Evolutionary conservation across 2,888 invertebrate species (phyloP), one percentile per base, ranked within the genome.

Genomic region (Toxonevra muliebris): DNA sequence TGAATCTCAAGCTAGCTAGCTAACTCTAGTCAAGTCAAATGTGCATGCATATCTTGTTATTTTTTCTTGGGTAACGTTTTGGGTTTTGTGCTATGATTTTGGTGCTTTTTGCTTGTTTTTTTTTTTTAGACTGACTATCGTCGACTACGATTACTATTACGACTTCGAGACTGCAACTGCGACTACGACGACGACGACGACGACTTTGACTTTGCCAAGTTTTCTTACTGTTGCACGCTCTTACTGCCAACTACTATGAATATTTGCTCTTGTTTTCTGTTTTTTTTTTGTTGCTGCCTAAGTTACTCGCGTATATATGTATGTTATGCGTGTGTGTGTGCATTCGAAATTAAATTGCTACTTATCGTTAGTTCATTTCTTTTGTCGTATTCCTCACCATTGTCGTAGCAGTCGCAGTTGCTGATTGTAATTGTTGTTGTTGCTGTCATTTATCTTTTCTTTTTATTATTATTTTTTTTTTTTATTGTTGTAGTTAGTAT

Each of bases 201-300:
- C 52, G 52, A 59, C 65, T 50, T 17, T 65, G 65, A 65, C 65
- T 58, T 65, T 50, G 53, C 59, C 64, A 65, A 58, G 58, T 55
- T 13, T 61, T 15, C 42, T 54, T 15, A 15, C 48, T n/a, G 13
- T 48, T 48, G 48, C 5, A 5, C 15, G n/a, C n/a, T n/a, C n/a
- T n/a, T n/a, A n/a, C n/a, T n/a, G n/a, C n/a, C n/a, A n/a, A n/a
- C n/a, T n/a, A n/a, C n/a, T n/a, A n/a, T n/a, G n/a, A n/a, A n/a
- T 48, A 10, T 11, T 48, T 48, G 48, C 15, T 48, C 13, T 13
- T 48, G 48, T 48, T 48, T 13, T 48, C 48, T 10, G 13, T 10
- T 7, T 48, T 42, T 54, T 54, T 60, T 53, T 52, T 61, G 54
- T 53, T 45, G 61, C 30, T 57, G 66, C n/a, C n/a, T n/a, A n/a